A percentile compares a stretch with the other conserved stretches of the same genome.
phyloP scores from a whole-genome alignment of 1,140 invertebrate genomes.

The Ctenoplectra terminalis region DNA sequence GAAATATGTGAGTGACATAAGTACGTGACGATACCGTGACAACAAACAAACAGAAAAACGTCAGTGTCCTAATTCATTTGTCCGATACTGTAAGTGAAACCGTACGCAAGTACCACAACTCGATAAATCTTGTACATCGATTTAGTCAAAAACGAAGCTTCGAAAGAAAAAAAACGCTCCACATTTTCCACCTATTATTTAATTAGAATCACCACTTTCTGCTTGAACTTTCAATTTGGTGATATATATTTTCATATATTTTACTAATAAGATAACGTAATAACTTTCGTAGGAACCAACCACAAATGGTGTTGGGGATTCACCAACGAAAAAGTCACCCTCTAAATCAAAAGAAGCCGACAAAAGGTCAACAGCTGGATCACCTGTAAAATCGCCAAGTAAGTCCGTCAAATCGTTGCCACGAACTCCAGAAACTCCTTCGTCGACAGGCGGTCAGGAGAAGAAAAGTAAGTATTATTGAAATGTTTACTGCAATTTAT shows the following conservation, averaged over 20 bases:
- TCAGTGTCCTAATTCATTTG: too few species aligned
- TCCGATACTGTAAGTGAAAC: too few species aligned
- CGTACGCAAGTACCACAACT: too few species aligned
- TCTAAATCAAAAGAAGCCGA: slow-evolving; percentile 79
- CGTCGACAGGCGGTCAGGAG: slow-evolving; percentile 84
- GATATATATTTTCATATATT: neutral
- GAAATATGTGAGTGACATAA: too few species aligned
- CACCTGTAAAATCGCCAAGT: slow-evolving; percentile 85
- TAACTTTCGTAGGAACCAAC: slow-evolving; percentile 76
- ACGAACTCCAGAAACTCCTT: slow-evolving; percentile 86
- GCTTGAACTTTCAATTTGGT: neutral
- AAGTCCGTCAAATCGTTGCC: slow-evolving; percentile 85
- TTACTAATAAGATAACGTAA: neutral
- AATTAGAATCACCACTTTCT: too few species aligned
- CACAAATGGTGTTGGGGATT: slow-evolving; percentile 85
- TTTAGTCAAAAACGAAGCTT: too few species aligned
- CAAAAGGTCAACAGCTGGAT: slow-evolving; percentile 81
- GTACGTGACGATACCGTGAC: too few species aligned
- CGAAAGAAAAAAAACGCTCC: too few species aligned
- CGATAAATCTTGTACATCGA: too few species aligned
- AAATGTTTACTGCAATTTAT: too few species aligned
- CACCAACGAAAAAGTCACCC: slow-evolving; percentile 86
- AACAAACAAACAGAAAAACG: too few species aligned
- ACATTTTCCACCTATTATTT: too few species aligned
- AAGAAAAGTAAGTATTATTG: slow-evolving; percentile 89